Conservation (phyloP, 2,888 invertebrate genomes). For the Synergus gifuensis region DNA sequence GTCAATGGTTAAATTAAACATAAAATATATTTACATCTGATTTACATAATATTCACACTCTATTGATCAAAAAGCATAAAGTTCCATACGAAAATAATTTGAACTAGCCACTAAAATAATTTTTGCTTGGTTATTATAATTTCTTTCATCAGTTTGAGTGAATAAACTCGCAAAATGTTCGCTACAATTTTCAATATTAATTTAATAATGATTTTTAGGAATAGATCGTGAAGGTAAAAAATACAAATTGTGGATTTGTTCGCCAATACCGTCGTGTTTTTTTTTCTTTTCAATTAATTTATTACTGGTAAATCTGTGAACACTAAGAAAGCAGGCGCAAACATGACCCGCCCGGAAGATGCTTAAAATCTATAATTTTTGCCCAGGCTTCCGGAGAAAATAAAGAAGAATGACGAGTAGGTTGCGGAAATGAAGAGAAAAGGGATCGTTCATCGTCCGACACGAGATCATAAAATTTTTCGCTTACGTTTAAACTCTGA, state of each 20-base stretch:
- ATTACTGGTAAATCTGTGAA: constrained; percentile 75
- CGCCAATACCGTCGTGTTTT: constrained; percentile 47
- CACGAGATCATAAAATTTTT: constrained; percentile 49
- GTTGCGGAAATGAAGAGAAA: constrained; percentile 42
- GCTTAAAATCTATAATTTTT: constrained; percentile 68
- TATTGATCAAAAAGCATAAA: not conserved
- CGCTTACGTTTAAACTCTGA: not conserved
- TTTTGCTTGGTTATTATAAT: not conserved
- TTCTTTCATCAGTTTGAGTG: not conserved
- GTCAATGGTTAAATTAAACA: not conserved
- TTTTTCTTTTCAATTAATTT: constrained; percentile 69
- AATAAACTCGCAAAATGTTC: not conserved
- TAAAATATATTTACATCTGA: constrained; percentile 31
- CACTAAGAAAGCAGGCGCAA: constrained; percentile 75
- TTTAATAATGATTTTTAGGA: not conserved
- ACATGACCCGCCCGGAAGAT: constrained; percentile 68
- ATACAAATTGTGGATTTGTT: not conserved
- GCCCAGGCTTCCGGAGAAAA: constrained; percentile 67
- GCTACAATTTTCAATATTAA: not conserved
- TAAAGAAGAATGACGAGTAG: constrained; percentile 45
- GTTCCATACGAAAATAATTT: not conserved
- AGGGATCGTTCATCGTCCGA: constrained; percentile 43
- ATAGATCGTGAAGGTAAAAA: not conserved
- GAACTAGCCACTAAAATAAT: not conserved
- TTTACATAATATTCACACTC: constrained; percentile 26